phyloP scores from a whole-genome alignment of 2,888 invertebrate species.

The Lepetodrilus schrolli region DNA sequence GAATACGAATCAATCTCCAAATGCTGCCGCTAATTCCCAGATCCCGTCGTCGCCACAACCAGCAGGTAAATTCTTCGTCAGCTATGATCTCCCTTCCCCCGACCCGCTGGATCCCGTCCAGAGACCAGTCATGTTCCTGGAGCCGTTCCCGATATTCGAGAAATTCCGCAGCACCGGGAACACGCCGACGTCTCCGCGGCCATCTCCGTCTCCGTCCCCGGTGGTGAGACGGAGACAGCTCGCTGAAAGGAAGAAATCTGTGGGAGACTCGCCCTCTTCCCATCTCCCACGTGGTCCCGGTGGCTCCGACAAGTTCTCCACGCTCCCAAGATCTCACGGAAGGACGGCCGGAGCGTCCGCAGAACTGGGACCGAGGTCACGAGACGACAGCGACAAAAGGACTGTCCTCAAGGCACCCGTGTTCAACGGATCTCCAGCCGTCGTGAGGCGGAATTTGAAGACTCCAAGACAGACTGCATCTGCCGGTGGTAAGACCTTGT shows the following conservation, averaged over 20 bases:
- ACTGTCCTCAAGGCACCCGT: neutral
- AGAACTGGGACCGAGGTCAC: neutral
- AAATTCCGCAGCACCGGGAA: conserved; percentile 12
- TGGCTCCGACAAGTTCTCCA: conserved; percentile 8
- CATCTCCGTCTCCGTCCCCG: neutral
- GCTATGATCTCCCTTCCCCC: neutral
- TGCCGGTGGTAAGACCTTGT: neutral
- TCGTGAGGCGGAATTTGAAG: neutral
- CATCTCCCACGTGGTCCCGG: neutral
- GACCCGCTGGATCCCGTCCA: neutral
- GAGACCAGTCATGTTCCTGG: neutral
- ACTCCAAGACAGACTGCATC: conserved; percentile 22
- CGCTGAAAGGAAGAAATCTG: neutral
- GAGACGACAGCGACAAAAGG: neutral
- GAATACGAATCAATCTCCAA: no score
- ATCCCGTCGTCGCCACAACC: neutral
- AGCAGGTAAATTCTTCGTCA: conserved; percentile 16
- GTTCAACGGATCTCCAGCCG: conserved; percentile 6
- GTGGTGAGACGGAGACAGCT: conserved; percentile 1
- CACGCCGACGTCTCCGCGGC: conserved; percentile 1
- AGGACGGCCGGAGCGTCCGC: neutral
- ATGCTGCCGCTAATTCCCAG: neutral
- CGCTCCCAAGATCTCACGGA: neutral
- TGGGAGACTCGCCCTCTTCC: neutral
- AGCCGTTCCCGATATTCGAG: neutral